These are phyloP conservation scores for Hyperopisus bebe DNA, from an alignment of 2,113 vertebrate genomes.

Conservation along the genomic window DNA sequence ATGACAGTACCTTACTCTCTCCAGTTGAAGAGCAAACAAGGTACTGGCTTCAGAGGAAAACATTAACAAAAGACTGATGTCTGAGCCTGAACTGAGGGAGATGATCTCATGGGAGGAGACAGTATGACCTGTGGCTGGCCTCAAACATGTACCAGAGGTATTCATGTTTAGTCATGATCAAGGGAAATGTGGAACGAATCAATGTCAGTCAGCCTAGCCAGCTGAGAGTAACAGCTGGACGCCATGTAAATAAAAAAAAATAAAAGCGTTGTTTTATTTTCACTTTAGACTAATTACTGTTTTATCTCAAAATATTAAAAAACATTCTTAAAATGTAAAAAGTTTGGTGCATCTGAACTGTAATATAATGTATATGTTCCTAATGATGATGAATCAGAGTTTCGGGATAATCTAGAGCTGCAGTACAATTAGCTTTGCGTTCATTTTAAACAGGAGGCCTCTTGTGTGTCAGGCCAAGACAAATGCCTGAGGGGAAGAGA, in stretches of 20 bases:
- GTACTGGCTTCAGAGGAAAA: background rate
- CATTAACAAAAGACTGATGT: background rate
- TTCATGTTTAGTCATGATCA: background rate
- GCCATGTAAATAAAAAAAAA: background rate
- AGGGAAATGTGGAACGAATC: background rate
- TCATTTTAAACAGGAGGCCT: slow-evolving; percentile 20
- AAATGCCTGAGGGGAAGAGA: background rate
- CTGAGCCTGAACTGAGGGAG: background rate
- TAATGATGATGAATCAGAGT: background rate
- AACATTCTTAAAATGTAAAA: background rate
- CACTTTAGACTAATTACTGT: background rate
- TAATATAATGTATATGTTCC: background rate
- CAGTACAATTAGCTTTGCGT: background rate
- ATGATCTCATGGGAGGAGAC: background rate
- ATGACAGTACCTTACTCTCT: background rate
- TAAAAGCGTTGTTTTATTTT: background rate
- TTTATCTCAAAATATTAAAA: background rate
- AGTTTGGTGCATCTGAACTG: background rate
- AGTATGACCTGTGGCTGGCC: background rate
- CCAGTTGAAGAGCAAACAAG: background rate
- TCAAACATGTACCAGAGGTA: background rate
- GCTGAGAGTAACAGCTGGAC: background rate
- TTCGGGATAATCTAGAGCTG: background rate
- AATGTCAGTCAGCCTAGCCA: background rate
- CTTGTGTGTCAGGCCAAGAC: slow-evolving; percentile 16